Evolutionary conservation across 2,888 invertebrate species (phyloP), one percentile per base, ranked within the genome.

Genomic region (Dicycla oo): DNA sequence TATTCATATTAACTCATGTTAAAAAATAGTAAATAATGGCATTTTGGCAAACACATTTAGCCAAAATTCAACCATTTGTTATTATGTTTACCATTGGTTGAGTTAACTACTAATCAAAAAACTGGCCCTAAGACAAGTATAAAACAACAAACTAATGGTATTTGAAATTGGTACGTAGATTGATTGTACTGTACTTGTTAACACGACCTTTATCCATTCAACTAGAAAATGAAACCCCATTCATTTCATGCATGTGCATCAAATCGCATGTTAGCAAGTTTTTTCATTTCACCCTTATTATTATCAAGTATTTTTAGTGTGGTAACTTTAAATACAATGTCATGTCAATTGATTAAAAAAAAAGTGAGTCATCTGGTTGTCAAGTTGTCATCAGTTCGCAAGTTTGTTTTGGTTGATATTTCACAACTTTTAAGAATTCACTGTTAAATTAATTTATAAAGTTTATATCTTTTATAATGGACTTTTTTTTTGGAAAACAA

Each of bases 401-500:
- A 66, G 69, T 82, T 85, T 85, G 75, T 82, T 79, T 74, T 76
- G 76, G n/a, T 15, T 57, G 15, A 0, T 43, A 58, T 40, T 61
- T 79, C 43, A 38, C 60, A 45, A 65, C 23, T 57, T 54, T 3
- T 13, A 34, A 0, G 18, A 20, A 56, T 20, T 70, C 2, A 15
- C n/a, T 34, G 38, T 34, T 62, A 13, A 26, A 54, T 40, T 69
- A 26, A 30, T 54, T 71, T 49, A 8, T 20, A 23, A 20, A 49
- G 13, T 62, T 34, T 30, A 54, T 45, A 62, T 23, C 1, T 43
- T 60, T 70, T 40, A 88, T 34, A 66, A 96, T 96, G 96, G 96
- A 97, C 90, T 94, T 97, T 84, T 97, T 97, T 85, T 97, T 97
- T 88, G 96, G 95, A 20, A 97, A 97, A 87, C 96, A 96, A 77